phyloP scores from a whole-genome alignment of 2,113 vertebrate genomes.

The Isichthys henryi region DNA sequence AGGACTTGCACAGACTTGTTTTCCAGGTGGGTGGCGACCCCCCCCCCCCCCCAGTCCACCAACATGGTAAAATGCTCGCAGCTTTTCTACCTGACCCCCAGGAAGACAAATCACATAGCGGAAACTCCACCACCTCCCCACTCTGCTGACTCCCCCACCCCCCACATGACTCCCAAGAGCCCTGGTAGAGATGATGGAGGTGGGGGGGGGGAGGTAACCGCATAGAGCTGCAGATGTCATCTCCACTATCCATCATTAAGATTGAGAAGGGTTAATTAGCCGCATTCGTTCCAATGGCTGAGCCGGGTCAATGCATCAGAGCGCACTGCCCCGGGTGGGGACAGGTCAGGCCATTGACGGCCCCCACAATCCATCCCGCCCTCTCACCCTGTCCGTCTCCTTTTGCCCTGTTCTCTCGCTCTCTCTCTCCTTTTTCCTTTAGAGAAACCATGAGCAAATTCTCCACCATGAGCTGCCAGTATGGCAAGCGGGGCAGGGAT shows the following conservation, averaged over 20 bases:
- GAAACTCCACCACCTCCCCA: not conserved
- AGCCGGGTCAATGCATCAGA: conserved; percentile 22
- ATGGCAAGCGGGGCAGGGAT: not conserved
- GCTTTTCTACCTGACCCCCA: not conserved
- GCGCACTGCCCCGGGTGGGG: not conserved
- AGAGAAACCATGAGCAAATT: conserved; percentile 4
- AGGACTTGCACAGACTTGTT: not conserved
- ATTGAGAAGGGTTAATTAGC: conserved; percentile 30
- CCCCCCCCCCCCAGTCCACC: not conserved
- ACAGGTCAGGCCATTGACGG: not conserved
- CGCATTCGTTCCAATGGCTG: conserved; percentile 11
- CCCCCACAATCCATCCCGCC: not conserved
- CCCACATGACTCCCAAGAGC: not conserved
- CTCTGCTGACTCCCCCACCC: no score
- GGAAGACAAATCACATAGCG: not conserved
- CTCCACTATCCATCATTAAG: conserved; percentile 22
- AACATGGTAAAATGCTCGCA: not conserved
- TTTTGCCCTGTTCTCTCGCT: not conserved
- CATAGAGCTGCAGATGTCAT: conserved; percentile 17
- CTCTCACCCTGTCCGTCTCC: not conserved
- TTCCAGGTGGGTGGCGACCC: conserved; percentile 8
- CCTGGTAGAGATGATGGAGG: not conserved
- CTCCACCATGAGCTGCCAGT: conserved; percentile 16
- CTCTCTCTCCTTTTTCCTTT: not conserved
- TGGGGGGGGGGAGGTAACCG: not conserved